These are phyloP conservation scores for pig (Sus scrofa) DNA, from an alignment of 2,113 vertebrate genomes.

Conservation along the genomic window T2T-Sscrofa CM000812.6:62880501-62881000, in stretches of 20 bases:
- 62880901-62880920: background rate
- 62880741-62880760: background rate
- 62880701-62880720: background rate
- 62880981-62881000: background rate
- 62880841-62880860: background rate
- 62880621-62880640: background rate
- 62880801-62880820: background rate
- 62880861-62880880: background rate
- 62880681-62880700: background rate
- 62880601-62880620: background rate
- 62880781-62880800: background rate
- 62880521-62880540: background rate
- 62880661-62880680: background rate
- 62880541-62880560: background rate
- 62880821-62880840: background rate
- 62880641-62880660: background rate
- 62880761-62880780: slow-evolving; percentile 2
- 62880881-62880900: background rate
- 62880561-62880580: background rate
- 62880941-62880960: background rate
- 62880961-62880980: slow-evolving; percentile 8
- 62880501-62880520: background rate
- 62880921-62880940: background rate
- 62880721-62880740: background rate
- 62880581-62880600: background rate